Evolutionary conservation across 2,797 vertebrate genomes (phyloP).

Genomic region (Halcyon smyrnensis): DNA sequence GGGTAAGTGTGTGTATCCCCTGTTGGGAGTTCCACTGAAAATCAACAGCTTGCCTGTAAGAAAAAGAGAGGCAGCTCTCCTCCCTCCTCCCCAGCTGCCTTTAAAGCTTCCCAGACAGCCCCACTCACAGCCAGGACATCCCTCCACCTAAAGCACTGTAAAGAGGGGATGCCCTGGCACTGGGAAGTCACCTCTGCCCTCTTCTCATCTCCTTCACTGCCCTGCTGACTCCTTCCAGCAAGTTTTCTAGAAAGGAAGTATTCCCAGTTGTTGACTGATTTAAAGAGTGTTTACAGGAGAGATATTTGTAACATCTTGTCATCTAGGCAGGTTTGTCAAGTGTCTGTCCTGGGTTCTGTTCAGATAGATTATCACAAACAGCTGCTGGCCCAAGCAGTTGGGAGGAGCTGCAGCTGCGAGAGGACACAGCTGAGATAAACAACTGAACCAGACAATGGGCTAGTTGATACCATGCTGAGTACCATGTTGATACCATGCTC

Average conservation of each 20-base stretch:
- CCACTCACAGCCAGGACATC: not conserved
- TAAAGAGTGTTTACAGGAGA: not conserved
- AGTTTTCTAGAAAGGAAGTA: not conserved
- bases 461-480: no score
- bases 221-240: not conserved
- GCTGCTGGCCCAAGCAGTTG: no score
- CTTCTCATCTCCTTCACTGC: not conserved
- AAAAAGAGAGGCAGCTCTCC: not conserved
- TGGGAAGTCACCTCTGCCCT: not conserved
- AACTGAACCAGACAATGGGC: no score
- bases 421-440: no score
- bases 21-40: conserved; percentile 3
- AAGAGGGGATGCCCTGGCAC: not conserved
- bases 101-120: not conserved
- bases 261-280: not conserved
- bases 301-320: not conserved
- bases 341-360: not conserved
- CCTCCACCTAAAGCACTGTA: fast-evolving
- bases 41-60: not conserved
- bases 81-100: not conserved
- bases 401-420: no score
- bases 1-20: not conserved
- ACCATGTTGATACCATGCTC: no score
- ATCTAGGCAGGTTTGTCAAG: not conserved
- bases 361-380: no score